Percentiles rank a stretch among this genome's conserved stretches.
Conservation (phyloP, 2,113 vertebrate genomes). For the Apodemus sylvaticus region DNA sequence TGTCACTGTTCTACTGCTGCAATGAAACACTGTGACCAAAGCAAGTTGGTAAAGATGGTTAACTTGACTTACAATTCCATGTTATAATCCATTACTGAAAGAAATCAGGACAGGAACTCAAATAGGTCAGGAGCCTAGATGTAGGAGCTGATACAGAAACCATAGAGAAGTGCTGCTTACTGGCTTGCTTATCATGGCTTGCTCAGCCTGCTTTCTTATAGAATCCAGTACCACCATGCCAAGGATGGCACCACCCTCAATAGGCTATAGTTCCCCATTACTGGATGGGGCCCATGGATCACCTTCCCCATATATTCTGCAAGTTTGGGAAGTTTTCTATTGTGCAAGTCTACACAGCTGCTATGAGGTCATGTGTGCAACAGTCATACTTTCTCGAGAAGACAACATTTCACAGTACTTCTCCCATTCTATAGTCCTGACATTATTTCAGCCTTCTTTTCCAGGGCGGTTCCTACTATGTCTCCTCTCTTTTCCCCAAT, state of each 20-base stretch:
- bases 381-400: background rate
- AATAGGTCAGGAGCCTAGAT: background rate
- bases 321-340: background rate
- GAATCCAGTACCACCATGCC: too few species aligned
- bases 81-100: background rate
- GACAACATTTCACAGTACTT: background rate
- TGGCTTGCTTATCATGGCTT: background rate
- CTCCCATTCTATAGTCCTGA: background rate
- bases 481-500: too few species aligned
- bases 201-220: too few species aligned
- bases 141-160: background rate
- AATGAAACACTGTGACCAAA: background rate
- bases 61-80: background rate
- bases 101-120: background rate
- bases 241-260: too few species aligned
- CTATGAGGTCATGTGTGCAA: background rate
- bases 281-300: background rate
- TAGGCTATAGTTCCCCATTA: background rate
- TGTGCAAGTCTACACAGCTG: background rate
- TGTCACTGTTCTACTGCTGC: background rate
- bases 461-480: background rate
- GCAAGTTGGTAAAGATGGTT: background rate
- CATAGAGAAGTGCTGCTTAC: background rate
- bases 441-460: background rate
- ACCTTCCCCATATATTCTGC: background rate